phyloP scores from a whole-genome alignment of 2,797 vertebrate genomes.

The Dallia pectoralis region DNA sequence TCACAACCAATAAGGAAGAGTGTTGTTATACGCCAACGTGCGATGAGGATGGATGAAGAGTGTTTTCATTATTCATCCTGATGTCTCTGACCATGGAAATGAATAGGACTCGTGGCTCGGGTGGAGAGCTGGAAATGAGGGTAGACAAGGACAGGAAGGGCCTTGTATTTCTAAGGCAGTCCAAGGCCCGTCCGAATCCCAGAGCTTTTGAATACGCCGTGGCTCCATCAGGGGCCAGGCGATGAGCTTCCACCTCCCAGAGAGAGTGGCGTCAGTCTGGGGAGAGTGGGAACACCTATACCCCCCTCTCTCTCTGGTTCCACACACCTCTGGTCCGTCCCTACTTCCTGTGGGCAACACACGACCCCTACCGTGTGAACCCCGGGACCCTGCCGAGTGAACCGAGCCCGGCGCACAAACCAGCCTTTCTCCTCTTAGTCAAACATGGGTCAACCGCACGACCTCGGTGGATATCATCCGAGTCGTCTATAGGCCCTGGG shows the following conservation, averaged over 20 bases:
- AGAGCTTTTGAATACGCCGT: conserved; percentile 40
- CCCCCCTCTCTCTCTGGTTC: conserved; percentile 31
- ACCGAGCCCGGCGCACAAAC: background rate
- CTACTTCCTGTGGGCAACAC: conserved; percentile 22
- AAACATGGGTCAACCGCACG: conserved; percentile 24
- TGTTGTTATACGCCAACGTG: conserved; percentile 3
- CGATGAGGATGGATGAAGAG: conserved; percentile 30
- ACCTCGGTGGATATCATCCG: conserved; percentile 28
- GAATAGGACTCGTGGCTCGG: conserved; percentile 21
- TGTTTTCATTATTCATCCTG: conserved; percentile 29
- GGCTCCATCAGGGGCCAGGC: conserved; percentile 32
- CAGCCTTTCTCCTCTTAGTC: conserved; percentile 14
- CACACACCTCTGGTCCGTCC: conserved; percentile 5
- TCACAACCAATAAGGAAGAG: background rate
- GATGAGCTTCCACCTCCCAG: conserved; percentile 6
- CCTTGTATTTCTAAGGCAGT: conserved; percentile 25
- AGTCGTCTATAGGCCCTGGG: background rate
- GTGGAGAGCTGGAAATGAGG: conserved; percentile 54
- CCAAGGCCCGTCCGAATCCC: conserved; percentile 14
- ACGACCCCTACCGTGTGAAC: conserved; percentile 20
- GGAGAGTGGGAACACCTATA: conserved; percentile 20
- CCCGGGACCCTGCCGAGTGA: background rate
- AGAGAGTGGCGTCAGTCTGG: conserved; percentile 20
- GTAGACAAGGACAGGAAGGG: conserved; percentile 49
- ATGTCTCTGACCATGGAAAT: conserved; percentile 12